Percentiles rank a stretch among this genome's conserved stretches.
phyloP scores from a whole-genome alignment of 2,113 vertebrate genomes.

The Pseudopodoces humilis region DNA sequence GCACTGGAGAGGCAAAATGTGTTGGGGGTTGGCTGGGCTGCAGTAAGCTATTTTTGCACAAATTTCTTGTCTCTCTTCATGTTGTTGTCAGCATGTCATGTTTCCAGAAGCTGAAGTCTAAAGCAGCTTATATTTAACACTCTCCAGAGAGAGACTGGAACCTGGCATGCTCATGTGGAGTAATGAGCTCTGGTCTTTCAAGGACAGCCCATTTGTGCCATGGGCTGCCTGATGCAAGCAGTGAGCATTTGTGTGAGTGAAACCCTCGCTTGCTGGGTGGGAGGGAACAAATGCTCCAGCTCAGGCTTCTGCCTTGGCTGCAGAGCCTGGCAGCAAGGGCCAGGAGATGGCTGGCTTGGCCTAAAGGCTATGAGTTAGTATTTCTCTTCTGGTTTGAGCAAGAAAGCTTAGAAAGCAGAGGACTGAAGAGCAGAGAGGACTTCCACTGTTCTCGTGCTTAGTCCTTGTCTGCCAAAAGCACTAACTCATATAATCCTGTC shows the following conservation, averaged over 20 bases:
- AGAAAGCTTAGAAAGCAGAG: neutral
- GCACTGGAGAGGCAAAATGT: neutral
- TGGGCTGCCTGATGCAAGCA: rapidly evolving
- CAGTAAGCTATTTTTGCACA: neutral
- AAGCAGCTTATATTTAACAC: slow-evolving; percentile 10
- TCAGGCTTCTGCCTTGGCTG: neutral
- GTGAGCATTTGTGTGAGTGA: neutral
- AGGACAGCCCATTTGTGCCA: neutral
- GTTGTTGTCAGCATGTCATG: neutral
- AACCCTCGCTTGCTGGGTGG: rapidly evolving
- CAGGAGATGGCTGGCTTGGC: neutral
- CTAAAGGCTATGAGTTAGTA: neutral
- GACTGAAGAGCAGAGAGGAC: neutral
- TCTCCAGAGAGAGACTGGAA: neutral
- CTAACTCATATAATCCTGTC: neutral
- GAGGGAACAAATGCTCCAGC: neutral
- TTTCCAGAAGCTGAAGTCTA: neutral
- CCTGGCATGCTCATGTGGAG: neutral
- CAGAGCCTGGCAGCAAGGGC: neutral
- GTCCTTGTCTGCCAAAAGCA: neutral
- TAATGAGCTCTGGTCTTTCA: neutral
- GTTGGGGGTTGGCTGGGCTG: neutral
- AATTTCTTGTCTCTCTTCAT: neutral
- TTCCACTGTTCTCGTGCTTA: neutral
- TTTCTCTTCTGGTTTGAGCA: neutral